Conservation (phyloP, 2,113 vertebrate species). For the Martes martes region DNA sequence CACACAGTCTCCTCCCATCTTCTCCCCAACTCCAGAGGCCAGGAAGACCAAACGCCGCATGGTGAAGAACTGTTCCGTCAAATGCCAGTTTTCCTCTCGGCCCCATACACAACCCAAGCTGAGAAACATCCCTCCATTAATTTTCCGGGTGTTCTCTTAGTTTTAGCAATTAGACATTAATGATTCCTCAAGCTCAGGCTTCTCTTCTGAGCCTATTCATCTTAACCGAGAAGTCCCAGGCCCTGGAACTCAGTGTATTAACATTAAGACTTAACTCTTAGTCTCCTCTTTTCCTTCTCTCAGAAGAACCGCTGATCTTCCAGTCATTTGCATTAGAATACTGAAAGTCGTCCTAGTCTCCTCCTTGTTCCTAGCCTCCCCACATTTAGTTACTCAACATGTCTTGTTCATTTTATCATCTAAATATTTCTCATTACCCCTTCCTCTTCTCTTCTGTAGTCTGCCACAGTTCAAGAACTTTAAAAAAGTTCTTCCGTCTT, state of each 20-base stretch:
- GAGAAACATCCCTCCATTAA: not conserved
- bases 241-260: not conserved
- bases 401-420: not conserved
- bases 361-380: not conserved
- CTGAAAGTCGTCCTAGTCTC: not conserved
- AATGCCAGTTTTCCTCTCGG: not conserved
- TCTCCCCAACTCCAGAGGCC: not conserved
- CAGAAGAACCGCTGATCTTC: not conserved
- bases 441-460: not conserved
- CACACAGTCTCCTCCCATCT: not conserved
- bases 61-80: not conserved
- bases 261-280: not conserved
- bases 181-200: not conserved
- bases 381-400: not conserved
- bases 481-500: not conserved
- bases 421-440: not conserved
- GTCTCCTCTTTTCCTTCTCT: not conserved
- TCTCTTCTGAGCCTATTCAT: not conserved
- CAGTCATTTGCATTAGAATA: not conserved
- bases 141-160: not conserved
- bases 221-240: not conserved
- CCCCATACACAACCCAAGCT: not conserved
- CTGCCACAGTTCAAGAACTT: not conserved
- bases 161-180: not conserved
- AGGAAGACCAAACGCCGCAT: not conserved